Conservation (phyloP, 2,797 vertebrate species). For the Tolypeutes matacus region DNA sequence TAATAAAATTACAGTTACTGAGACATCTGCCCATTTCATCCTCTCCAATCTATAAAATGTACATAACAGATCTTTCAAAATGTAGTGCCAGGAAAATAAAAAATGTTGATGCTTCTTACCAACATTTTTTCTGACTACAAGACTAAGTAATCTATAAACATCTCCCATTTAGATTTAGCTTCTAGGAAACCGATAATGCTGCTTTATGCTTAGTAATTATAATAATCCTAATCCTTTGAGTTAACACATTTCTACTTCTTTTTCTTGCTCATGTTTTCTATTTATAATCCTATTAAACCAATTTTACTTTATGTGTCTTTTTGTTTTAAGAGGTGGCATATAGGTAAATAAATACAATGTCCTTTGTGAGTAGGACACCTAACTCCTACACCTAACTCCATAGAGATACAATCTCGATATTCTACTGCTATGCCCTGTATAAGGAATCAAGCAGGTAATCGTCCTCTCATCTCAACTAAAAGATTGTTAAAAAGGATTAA, state of each 20-base stretch:
- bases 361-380: neutral
- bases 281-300: neutral
- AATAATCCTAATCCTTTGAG: neutral
- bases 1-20: neutral
- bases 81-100: conserved; percentile 13
- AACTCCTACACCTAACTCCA: neutral
- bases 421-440: no score
- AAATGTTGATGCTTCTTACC: neutral
- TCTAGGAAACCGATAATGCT: neutral
- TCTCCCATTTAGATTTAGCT: neutral
- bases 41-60: neutral
- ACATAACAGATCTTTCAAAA: neutral
- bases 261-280: conserved; percentile 11
- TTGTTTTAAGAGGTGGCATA: neutral
- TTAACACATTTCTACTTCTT: neutral
- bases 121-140: neutral
- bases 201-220: neutral
- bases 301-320: neutral
- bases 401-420: neutral
- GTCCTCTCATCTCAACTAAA: neutral
- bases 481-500: neutral
- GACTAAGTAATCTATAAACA: neutral
- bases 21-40: neutral
- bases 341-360: neutral
- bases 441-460: neutral